Evolutionary conservation across 2,797 vertebrate genomes (phyloP).

Genomic region (Pangasius sanitwongsei): DNA sequence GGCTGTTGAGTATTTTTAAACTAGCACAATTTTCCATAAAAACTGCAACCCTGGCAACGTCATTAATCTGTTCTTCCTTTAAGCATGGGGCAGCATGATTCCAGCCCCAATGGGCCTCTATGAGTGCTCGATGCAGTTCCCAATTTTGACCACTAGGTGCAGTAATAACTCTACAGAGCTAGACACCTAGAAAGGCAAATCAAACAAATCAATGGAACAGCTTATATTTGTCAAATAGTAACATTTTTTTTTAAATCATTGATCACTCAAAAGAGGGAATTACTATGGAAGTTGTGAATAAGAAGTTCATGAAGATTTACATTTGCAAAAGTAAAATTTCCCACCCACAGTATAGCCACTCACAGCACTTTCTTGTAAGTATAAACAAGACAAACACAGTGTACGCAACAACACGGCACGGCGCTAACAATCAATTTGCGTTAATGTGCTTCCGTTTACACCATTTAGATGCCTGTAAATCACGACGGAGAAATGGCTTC

Average conservation of each 20-base stretch:
- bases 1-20: not conserved
- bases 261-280: not conserved
- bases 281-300: not conserved
- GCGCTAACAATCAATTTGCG: conserved; percentile 15
- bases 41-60: not conserved
- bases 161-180: not conserved
- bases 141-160: not conserved
- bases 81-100: not conserved
- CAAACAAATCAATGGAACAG: not conserved
- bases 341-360: not conserved
- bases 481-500: not conserved
- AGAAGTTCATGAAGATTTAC: not conserved
- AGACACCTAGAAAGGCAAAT: not conserved
- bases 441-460: conserved; percentile 12
- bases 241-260: too few species aligned
- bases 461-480: not conserved
- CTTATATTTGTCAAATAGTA: too few species aligned
- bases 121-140: not conserved
- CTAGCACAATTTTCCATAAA: not conserved
- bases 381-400: conserved; percentile 11
- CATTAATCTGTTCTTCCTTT: not conserved
- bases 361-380: too few species aligned
- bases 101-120: not conserved
- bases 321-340: not conserved
- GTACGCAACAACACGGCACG: not conserved